phyloP scores from a whole-genome alignment of 2,797 vertebrate species.

The Leptoclinus maculatus region DNA sequence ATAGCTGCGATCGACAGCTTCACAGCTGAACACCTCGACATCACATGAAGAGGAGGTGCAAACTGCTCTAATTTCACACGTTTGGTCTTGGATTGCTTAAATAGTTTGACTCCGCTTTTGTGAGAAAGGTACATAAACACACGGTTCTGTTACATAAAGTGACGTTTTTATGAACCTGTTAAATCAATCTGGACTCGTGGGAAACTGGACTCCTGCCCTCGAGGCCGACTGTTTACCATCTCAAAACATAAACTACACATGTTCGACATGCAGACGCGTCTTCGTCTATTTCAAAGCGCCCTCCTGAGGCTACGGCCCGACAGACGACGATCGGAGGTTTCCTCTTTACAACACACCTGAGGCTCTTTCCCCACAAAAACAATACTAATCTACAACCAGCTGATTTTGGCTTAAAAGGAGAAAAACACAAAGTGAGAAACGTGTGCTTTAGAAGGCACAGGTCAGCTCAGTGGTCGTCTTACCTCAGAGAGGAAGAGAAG shows the following conservation, averaged over 20 bases:
- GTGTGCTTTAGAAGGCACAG: not conserved
- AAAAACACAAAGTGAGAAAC: not conserved
- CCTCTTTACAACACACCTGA: not conserved
- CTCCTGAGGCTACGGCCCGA: conserved; percentile 31
- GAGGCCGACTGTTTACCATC: conserved; percentile 1
- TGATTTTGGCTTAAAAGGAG: not conserved
- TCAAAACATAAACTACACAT: conserved; percentile 45
- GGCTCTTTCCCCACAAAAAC: not conserved
- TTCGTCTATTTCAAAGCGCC: not conserved
- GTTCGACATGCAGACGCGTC: conserved; percentile 41
- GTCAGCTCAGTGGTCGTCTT: conserved; percentile 51
- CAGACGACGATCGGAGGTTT: not conserved
- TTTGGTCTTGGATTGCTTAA: not conserved
- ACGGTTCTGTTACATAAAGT: not conserved
- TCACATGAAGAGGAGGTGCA: not conserved
- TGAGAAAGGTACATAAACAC: not conserved
- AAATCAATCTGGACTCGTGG: not conserved
- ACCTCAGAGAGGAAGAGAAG: conserved; percentile 86
- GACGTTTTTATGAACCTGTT: not conserved
- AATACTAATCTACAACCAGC: not conserved
- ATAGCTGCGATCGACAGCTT: not conserved
- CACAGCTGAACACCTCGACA: not conserved
- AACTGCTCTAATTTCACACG: not conserved
- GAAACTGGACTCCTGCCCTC: not conserved
- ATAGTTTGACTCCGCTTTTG: not conserved